Evolutionary conservation across 2,888 invertebrate genomes (phyloP), one percentile per base, ranked within the genome.

Genomic region (Agriopis leucophaearia): DNA sequence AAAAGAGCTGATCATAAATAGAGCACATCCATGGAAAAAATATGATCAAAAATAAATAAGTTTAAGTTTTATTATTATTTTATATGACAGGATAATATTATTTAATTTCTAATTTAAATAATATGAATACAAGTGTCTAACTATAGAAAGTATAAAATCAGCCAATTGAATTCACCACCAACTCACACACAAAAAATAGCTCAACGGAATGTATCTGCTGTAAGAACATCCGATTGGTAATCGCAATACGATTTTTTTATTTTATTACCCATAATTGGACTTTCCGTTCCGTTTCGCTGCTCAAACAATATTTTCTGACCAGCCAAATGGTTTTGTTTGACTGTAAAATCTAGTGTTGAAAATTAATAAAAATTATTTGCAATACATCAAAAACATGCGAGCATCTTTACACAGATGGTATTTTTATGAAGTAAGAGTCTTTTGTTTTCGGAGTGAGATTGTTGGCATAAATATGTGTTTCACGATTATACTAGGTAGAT

Each of bases 201-300:
- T 74, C 69, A 72, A 70, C 73, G 75, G 76, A 79, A 71, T 72
- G 73, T 74, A 76, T 74, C 69, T 35, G 71, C 69, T 72, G 54
- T 59, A 45, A 64, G 72, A 77, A 74, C 77, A 75, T 73, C 74
- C 64, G 67, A 73, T 70, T 67, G 63, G 65, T 78, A 79, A 81
- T 78, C 73, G 75, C 75, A 71, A 80, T 81, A 76, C 73, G 73
- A 75, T 79, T 71, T 78, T 57, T 35, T 50, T 59, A 59, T 59
- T 83, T 82, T 83, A 83, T 81, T 77, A 75, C 81, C 78, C 40
- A 73, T 81, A 83, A 83, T 84, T 84, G 80, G 70, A 76, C 74
- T 81, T 76, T 77, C 71, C 77, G 80, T 80, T 80, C 78, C 70
- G 70, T 76, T 76, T 74, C 70, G 74, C 69, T 71, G 78, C 71